Conservation (phyloP, 1,140 invertebrate species). For the Odontomachus brunneus region DNA sequence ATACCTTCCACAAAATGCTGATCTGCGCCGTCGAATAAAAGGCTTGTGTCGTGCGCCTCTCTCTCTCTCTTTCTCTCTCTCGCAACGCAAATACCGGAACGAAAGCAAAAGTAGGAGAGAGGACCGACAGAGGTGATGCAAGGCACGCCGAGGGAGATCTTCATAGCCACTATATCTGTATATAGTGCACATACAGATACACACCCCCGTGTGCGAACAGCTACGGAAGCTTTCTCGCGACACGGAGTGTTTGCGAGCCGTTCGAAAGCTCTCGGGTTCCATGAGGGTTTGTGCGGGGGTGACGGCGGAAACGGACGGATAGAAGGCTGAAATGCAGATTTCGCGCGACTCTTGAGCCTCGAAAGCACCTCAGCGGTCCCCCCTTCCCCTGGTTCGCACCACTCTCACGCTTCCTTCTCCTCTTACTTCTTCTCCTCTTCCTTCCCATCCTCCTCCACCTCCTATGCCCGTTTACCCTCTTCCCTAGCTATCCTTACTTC, state of each 20-base stretch:
- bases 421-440: not conserved
- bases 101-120: conserved; percentile 81
- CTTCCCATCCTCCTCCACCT: too few species aligned
- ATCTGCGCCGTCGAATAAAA: conserved; percentile 79
- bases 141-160: conserved; percentile 13
- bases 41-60: conserved; percentile 68
- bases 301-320: conserved; percentile 76
- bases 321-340: conserved; percentile 85
- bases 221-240: conserved; percentile 65
- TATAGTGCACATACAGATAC: not conserved
- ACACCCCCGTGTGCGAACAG: conserved; percentile 46
- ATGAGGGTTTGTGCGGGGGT: conserved; percentile 47
- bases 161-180: conserved; percentile 20
- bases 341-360: conserved; percentile 78
- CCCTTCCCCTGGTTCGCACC: conserved; percentile 63
- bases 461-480: conserved; percentile 52
- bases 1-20: conserved; percentile 80
- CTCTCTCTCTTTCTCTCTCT: conserved; percentile 62
- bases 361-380: conserved; percentile 69
- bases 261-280: conserved; percentile 83
- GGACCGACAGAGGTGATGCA: conserved; percentile 68
- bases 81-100: conserved; percentile 81
- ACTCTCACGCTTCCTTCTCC: conserved; percentile 62
- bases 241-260: conserved; percentile 83
- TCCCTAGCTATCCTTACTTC: conserved; percentile 69